A percentile compares a stretch with the other conserved stretches of the same genome.
Conservation (phyloP, 2,888 invertebrate species). For the Noctua janthe region DNA sequence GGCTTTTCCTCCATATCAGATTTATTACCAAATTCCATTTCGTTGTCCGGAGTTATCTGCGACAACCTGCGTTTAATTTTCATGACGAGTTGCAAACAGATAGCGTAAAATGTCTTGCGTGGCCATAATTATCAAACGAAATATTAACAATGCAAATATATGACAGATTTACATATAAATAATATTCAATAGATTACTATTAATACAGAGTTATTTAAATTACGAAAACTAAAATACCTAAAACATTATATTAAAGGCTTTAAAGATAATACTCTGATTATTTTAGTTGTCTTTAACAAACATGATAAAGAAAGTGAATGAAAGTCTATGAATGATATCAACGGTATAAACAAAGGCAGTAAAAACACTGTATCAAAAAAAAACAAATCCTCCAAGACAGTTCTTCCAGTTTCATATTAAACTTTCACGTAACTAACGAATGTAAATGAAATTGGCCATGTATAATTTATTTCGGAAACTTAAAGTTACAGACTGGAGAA, state of each 20-base stretch:
- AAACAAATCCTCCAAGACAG: not conserved
- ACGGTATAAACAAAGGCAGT: not conserved
- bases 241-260: not conserved
- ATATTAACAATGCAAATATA: constrained; percentile 21
- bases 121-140: constrained; percentile 8
- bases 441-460: constrained; percentile 36
- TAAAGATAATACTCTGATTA: not conserved
- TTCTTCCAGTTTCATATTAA: constrained; percentile 1
- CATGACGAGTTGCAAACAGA: not conserved
- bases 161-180: constrained; percentile 25
- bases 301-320: not conserved
- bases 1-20: constrained; percentile 12
- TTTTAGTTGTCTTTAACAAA: constrained; percentile 1
- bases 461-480: constrained; percentile 28
- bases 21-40: constrained; percentile 27
- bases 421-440: constrained; percentile 22
- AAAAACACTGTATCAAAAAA: not conserved
- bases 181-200: constrained; percentile 32
- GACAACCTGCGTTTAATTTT: not conserved
- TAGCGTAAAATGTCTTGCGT: not conserved
- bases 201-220: constrained; percentile 8
- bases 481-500: constrained; percentile 24
- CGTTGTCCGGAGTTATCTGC: not conserved
- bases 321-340: not conserved
- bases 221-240: not conserved